Evolutionary conservation across 1,140 invertebrate genomes (phyloP), one percentile per base, ranked within the genome.

Genomic region (Heliconius himera): DNA sequence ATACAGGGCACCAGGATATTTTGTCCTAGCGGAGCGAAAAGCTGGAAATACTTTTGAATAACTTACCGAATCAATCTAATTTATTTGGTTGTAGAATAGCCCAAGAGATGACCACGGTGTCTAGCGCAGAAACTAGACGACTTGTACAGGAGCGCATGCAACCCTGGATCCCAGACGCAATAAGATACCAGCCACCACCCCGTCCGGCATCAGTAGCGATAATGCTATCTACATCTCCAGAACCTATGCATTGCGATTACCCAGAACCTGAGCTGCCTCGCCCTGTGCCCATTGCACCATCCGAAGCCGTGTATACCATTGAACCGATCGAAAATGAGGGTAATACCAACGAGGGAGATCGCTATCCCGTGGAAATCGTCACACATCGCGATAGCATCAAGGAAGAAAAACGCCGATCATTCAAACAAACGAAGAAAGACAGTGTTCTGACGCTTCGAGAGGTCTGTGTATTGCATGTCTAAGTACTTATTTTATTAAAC

Each of bases 381-480:
- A 16, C 3, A 13, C 9, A 2, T 13, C 22, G 22, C 3, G 26
- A 26, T 26, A 66, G 22, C 60, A 4, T 13, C 11, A 56, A n/a
- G 20, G 26, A 29, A 66, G 13, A 66, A 22, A 56, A 56, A 26
- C 22, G 13, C 11, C 9, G 8, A 5, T 11, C 60, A 11, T 13
- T 29, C 9, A n/a, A 66, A 26, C 60, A 9, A 26, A 1, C 9
- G 13, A 22, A 66, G 9, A 66, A 26, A 11, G 60, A 66, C 22
- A 66, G 26, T 66, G 22, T 9, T 66, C 3, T 29, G n/a, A 29
- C 22, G 22, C 22, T 66, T 66, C 22, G 29, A 26, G 60, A 66
- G 60, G 60, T 66, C 60, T 66, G 60, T 66, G 60, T 66, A 29
- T 66, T 66, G 26, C 60, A 66, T 66, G 60, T 66, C n/a, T 66